Conservation (phyloP, 2,888 invertebrate species). For the Ceramica pisi region DNA sequence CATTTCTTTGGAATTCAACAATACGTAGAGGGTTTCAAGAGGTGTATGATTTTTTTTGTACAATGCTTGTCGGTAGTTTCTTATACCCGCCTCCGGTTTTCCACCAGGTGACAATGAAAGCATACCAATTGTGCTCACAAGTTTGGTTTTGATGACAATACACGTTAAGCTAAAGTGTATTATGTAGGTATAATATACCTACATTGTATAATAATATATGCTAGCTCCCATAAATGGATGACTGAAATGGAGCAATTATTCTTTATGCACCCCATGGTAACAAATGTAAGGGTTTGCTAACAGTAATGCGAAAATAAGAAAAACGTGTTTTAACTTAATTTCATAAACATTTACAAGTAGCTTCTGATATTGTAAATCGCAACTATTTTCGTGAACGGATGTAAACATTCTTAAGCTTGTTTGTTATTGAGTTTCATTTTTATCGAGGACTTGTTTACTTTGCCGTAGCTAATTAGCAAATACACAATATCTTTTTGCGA, state of each 20-base stretch:
- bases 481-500: constrained; percentile 26
- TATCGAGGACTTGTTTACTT: constrained; percentile 42
- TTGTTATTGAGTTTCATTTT: constrained; percentile 45
- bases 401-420: constrained; percentile 44
- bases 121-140: background rate
- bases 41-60: constrained; percentile 16
- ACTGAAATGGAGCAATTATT: too few species aligned
- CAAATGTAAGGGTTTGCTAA: too few species aligned
- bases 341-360: constrained; percentile 22
- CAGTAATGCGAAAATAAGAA: too few species aligned
- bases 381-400: constrained; percentile 42
- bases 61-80: background rate
- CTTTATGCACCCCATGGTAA: too few species aligned
- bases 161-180: too few species aligned
- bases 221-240: too few species aligned
- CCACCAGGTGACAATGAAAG: constrained; percentile 8
- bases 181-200: too few species aligned
- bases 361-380: constrained; percentile 18
- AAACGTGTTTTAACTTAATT: background rate
- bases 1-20: background rate
- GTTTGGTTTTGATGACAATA: too few species aligned
- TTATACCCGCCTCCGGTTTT: constrained; percentile 15
- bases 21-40: background rate
- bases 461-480: constrained; percentile 49
- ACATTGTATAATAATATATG: too few species aligned